Evolutionary conservation across 2,113 vertebrate species (phyloP).

Genomic region (Lycaon pictus): DNA sequence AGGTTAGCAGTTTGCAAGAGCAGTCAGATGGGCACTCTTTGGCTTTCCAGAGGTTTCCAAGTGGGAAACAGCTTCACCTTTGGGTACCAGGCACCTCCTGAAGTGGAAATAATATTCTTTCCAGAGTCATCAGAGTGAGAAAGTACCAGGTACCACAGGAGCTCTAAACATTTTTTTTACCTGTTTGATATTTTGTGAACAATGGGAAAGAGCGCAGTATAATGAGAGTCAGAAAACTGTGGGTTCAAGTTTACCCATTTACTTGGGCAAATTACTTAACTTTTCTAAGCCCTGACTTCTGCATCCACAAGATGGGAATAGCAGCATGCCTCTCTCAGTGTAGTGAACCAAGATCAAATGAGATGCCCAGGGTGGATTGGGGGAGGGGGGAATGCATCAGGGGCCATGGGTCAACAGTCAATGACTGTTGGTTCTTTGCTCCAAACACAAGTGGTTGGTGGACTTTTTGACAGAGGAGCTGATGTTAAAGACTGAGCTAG

Average conservation of each 20-base stretch:
- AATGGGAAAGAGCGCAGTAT: neutral
- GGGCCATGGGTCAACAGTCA: neutral
- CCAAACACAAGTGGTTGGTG: neutral
- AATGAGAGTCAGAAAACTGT: neutral
- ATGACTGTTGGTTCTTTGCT: neutral
- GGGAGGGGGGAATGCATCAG: neutral
- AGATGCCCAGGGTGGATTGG: too few species aligned
- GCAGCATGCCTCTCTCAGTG: neutral
- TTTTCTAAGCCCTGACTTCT: neutral
- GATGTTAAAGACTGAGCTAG: neutral
- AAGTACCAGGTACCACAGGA: neutral
- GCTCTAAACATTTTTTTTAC: neutral
- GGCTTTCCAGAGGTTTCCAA: neutral
- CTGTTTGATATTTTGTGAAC: neutral
- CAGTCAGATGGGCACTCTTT: neutral
- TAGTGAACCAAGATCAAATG: neutral
- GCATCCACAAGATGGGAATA: neutral
- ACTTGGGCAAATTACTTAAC: neutral
- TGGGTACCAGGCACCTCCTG: neutral
- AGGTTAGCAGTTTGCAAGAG: neutral
- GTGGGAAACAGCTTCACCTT: neutral
- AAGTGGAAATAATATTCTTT: neutral
- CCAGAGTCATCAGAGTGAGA: neutral
- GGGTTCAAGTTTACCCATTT: neutral
- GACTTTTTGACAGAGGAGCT: constrained; percentile 2